A percentile compares a stretch with the other conserved stretches of the same genome.
phyloP scores from a whole-genome alignment of 2,797 vertebrate genomes.

The Sebastes reedi region DNA sequence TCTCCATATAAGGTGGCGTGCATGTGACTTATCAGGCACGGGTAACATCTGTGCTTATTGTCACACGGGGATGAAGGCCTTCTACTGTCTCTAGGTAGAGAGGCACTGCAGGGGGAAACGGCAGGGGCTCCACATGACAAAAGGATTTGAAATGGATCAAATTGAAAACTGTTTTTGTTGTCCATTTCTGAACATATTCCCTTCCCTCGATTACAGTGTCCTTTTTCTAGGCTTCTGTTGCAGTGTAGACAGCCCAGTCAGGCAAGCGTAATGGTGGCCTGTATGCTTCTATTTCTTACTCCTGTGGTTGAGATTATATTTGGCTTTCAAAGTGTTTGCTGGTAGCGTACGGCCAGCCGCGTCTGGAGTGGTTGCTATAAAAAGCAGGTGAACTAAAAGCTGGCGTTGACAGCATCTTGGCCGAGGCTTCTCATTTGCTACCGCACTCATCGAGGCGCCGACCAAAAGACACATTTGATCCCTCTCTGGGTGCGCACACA shows the following conservation, averaged over 20 bases:
- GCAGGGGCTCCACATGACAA: constrained; percentile 9
- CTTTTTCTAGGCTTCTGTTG: constrained; percentile 11
- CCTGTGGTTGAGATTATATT: constrained; percentile 71
- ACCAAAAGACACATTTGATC: constrained; percentile 63
- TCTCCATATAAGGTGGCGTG: constrained; percentile 86
- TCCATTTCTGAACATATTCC: background rate
- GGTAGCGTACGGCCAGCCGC: constrained; percentile 46
- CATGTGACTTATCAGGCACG: constrained; percentile 77
- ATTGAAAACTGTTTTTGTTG: background rate
- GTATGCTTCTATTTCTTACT: constrained; percentile 61
- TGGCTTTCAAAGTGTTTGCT: constrained; percentile 60
- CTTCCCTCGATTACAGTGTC: constrained; percentile 3
- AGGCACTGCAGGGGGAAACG: constrained; percentile 46
- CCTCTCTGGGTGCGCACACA: constrained; percentile 46
- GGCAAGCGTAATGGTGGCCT: constrained; percentile 32
- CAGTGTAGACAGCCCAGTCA: background rate
- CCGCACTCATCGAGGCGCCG: constrained; percentile 30
- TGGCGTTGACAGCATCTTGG: constrained; percentile 77
- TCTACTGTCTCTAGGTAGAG: constrained; percentile 59
- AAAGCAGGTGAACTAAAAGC: constrained; percentile 88
- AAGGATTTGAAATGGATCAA: constrained; percentile 8
- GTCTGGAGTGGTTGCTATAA: constrained; percentile 83
- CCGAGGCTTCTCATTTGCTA: constrained; percentile 74
- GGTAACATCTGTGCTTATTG: constrained; percentile 83
- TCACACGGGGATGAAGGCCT: constrained; percentile 79